phyloP scores from a whole-genome alignment of 1,140 invertebrate species.

The Amphibalanus amphitrite region DNA sequence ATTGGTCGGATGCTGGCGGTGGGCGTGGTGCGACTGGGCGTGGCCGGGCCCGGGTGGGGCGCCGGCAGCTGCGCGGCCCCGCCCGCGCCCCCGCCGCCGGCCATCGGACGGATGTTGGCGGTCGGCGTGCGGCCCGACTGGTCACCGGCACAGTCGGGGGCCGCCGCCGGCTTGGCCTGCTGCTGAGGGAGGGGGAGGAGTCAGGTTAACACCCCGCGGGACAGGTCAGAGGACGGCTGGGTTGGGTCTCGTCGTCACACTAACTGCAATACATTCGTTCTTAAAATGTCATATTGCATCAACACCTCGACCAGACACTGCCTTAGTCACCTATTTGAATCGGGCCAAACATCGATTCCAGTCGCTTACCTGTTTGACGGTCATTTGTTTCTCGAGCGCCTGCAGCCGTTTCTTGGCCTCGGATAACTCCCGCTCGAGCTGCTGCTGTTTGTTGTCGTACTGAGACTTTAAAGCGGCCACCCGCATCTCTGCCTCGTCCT shows the following conservation, averaged over 20 bases:
- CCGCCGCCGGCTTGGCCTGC: constrained; percentile 10
- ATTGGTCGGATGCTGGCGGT: constrained; percentile 83
- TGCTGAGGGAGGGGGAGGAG: neutral
- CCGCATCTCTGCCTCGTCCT: neutral
- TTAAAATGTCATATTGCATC: too few species aligned
- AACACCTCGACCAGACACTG: too few species aligned
- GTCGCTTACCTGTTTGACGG: neutral
- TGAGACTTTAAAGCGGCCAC: neutral
- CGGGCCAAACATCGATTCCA: too few species aligned
- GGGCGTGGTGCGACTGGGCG: constrained; percentile 42
- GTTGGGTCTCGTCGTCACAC: too few species aligned
- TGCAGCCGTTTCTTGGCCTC: neutral
- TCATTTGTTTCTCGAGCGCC: neutral
- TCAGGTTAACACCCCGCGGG: too few species aligned
- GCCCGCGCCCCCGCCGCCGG: constrained; percentile 36
- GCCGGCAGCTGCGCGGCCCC: constrained; percentile 24
- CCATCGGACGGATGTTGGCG: constrained; percentile 88
- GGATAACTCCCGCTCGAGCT: neutral
- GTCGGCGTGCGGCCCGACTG: constrained; percentile 34
- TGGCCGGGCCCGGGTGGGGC: constrained; percentile 22
- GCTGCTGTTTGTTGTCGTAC: neutral
- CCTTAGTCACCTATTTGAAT: too few species aligned
- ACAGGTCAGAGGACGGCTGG: too few species aligned
- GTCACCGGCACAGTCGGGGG: constrained; percentile 17
- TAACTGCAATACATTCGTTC: too few species aligned